Evolutionary conservation across 2,113 vertebrate genomes (phyloP).

Genomic region (Alethe castanea): DNA sequence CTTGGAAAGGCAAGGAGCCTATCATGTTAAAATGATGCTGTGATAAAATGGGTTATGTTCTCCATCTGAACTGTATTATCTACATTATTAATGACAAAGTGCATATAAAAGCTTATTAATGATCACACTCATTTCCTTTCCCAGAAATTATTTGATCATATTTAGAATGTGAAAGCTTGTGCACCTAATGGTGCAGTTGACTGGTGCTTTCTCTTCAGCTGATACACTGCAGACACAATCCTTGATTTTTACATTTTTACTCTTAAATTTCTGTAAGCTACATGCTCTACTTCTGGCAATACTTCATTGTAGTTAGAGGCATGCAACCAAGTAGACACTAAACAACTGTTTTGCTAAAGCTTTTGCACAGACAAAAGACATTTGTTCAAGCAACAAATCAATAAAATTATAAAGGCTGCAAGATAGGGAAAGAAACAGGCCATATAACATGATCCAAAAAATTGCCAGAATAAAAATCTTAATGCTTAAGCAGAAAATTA

Average conservation of each 20-base stretch:
- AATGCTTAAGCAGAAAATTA: background rate
- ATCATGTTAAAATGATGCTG: background rate
- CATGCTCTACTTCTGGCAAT: background rate
- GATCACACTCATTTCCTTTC: background rate
- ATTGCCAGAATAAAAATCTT: background rate
- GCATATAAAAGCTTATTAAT: background rate
- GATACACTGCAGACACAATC: background rate
- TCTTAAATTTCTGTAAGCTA: background rate
- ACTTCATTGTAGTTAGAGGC: background rate
- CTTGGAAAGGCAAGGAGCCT: background rate
- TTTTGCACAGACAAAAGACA: background rate
- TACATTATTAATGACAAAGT: background rate
- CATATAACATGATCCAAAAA: background rate
- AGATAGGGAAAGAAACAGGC: background rate
- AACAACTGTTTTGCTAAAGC: background rate
- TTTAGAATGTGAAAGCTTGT: background rate
- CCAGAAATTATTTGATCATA: background rate
- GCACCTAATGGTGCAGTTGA: background rate
- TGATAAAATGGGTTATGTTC: background rate
- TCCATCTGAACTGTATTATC: background rate
- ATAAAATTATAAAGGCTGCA: background rate
- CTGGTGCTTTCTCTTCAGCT: background rate
- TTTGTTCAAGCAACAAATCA: background rate
- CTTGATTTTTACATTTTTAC: background rate
- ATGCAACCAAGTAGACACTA: background rate